Evolutionary conservation across 2,113 vertebrate species (phyloP).

Genomic region (Sebastes schlegelii): DNA sequence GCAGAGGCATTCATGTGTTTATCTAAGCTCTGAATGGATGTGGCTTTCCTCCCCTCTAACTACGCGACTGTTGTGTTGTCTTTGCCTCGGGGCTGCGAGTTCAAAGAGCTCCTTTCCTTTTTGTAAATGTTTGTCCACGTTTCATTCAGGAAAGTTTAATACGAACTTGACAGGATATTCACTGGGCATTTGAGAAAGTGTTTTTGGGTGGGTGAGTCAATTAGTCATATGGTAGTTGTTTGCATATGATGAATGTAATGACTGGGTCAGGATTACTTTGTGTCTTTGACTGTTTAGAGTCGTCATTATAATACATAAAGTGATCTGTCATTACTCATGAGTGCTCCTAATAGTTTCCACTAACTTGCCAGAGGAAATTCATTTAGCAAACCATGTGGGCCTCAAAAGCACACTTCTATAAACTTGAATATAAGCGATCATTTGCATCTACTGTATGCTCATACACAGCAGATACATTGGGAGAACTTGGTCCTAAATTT

Average conservation of each 20-base stretch:
- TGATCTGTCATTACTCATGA: not conserved
- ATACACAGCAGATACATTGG: not conserved
- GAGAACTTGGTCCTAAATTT: not conserved
- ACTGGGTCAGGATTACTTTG: conserved; percentile 5
- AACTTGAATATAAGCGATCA: not conserved
- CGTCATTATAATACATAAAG: not conserved
- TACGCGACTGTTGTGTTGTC: conserved; percentile 19
- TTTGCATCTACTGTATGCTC: not conserved
- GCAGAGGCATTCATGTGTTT: conserved; percentile 57
- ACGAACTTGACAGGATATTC: not conserved
- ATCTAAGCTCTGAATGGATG: conserved; percentile 57
- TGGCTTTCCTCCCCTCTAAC: conserved; percentile 59
- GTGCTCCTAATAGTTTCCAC: not conserved
- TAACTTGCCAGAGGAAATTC: not conserved
- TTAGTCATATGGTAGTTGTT: not conserved
- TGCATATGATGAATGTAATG: conserved; percentile 8
- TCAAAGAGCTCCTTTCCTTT: conserved; percentile 38
- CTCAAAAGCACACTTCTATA: not conserved
- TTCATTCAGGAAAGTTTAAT: conserved; percentile 17
- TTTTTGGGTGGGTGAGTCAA: not conserved
- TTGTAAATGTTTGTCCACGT: conserved; percentile 40
- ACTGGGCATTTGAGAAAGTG: conserved; percentile 14
- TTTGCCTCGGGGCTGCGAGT: not conserved
- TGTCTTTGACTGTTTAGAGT: not conserved
- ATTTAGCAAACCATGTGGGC: not conserved